Conservation (phyloP, 2,888 invertebrate species). For the Cynaeus angustus region DNA sequence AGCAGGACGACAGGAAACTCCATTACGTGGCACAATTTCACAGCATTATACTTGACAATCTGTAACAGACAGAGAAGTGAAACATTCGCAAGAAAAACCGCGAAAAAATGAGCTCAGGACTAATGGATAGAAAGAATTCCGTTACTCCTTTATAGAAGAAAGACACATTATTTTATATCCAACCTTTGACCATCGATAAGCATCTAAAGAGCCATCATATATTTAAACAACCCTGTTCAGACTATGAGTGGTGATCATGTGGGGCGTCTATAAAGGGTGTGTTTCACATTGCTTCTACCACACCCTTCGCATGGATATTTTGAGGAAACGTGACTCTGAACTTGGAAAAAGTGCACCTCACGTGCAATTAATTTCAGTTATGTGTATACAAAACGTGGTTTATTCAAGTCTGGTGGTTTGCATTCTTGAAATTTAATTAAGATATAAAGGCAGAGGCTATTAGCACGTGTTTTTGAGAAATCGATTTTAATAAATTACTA, state of each 20-base stretch:
- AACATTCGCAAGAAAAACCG: neutral
- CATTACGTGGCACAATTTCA: constrained; percentile 58
- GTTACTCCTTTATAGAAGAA: constrained; percentile 27
- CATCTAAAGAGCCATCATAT: constrained; percentile 47
- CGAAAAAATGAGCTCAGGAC: neutral
- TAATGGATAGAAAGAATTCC: too few relatives aligned
- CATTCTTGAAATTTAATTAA: too few relatives aligned
- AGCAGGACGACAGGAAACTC: constrained; percentile 59
- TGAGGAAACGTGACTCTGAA: constrained; percentile 16
- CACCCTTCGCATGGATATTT: constrained; percentile 36
- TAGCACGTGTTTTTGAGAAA: too few relatives aligned
- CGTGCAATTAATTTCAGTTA: constrained; percentile 3
- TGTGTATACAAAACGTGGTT: neutral
- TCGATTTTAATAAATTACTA: too few relatives aligned
- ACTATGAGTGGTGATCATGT: constrained; percentile 49
- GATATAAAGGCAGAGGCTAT: too few relatives aligned
- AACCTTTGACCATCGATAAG: constrained; percentile 48
- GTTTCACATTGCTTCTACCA: constrained; percentile 43
- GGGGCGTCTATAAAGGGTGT: constrained; percentile 49
- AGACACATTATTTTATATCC: constrained; percentile 46
- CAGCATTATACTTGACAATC: constrained; percentile 49
- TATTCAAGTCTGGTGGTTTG: too few relatives aligned
- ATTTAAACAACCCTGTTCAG: constrained; percentile 46
- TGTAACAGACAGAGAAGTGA: constrained; percentile 46
- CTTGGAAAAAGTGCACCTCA: constrained; percentile 24